Percentiles rank a stretch among this genome's conserved stretches.
phyloP scores from a whole-genome alignment of 2,113 vertebrate genomes.

The Apodemus speciosus region DNA sequence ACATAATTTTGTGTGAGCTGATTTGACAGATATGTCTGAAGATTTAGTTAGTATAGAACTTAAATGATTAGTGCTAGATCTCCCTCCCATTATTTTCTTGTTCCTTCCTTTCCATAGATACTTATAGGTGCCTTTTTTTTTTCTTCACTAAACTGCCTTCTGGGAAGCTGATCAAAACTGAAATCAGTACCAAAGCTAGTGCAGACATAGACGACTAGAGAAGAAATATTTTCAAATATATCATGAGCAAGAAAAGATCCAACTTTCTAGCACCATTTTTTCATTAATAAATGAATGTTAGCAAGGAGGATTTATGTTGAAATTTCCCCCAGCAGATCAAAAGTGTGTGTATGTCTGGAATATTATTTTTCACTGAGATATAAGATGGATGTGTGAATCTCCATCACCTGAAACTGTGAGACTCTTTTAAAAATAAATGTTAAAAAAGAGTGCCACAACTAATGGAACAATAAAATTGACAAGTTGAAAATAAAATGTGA shows the following conservation, averaged over 20 bases:
- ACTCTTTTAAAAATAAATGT: slow-evolving; percentile 50
- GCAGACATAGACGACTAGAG: not conserved
- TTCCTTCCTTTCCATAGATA: no score
- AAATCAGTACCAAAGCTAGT: not conserved
- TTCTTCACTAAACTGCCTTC: not conserved
- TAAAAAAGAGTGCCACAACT: not conserved
- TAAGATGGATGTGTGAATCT: slow-evolving; percentile 55
- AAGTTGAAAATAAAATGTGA: slow-evolving; percentile 68
- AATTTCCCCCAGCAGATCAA: slow-evolving; percentile 67
- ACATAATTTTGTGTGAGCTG: not conserved
- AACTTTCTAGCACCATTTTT: slow-evolving; percentile 38
- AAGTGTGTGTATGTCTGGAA: slow-evolving; percentile 54
- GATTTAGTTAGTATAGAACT: not conserved
- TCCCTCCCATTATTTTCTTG: rapidly evolving
- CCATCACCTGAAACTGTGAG: slow-evolving; percentile 47
- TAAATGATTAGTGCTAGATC: no score
- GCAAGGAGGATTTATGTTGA: slow-evolving; percentile 76
- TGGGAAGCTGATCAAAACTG: rapidly evolving
- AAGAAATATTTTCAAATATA: slow-evolving; percentile 60
- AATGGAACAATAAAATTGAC: slow-evolving; percentile 55
- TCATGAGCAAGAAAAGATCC: slow-evolving; percentile 8
- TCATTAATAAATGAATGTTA: slow-evolving; percentile 70
- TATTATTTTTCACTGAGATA: slow-evolving; percentile 78
- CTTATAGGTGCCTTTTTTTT: not conserved
- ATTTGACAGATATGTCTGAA: not conserved